Evolutionary conservation across 2,113 vertebrate genomes (phyloP), one percentile per base, ranked within the genome.

Genomic region (Maccullochella peelii): DNA sequence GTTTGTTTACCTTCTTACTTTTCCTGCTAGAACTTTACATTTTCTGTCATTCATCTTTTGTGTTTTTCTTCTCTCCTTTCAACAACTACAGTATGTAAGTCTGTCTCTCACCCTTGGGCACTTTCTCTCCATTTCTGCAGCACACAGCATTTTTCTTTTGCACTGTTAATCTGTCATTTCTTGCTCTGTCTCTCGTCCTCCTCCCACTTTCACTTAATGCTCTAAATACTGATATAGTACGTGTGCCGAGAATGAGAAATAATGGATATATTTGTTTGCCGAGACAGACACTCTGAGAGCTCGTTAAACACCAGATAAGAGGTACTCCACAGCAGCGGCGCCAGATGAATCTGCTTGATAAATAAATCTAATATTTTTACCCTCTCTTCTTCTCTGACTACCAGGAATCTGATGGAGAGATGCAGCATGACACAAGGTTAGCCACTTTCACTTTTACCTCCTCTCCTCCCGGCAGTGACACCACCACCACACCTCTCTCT

Each of bases 61-160:
- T 67, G 20, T 30, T 81, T 36, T 47, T 69, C 57, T n/a, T 61
- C 27, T 69, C 55, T 61, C 20, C 66, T 80, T 61, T 61, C 55
- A 73, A 66, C 61, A 67, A 25, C 70, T 71, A 61, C 59, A 58
- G 18, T 66, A 42, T 52, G 25, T 49, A 49, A 76, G 63, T 95
- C 95, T 94, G 93, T 90, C 83, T 90, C 85, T 94, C 76, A 93
- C 91, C 95, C 92, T 90, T 72, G 85, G 94, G 93, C 88, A 87
- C 72, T 86, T 49, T 77, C 77, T 90, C 91, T 83, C 88, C 90
- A 91, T 92, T 91, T 90, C 93, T 95, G 90, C 94, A 80, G 90
- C 84, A 82, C 82, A 77, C 95, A 88, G 88, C 94, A 81, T 88
- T 86, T 82, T 90, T 90, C 77, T 90, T 92, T 90, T n/a, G 30